Base-by-base conservation (phyloP, 2,113 vertebrate genomes). In the Poeciliopsis turrubarensis region DNA sequence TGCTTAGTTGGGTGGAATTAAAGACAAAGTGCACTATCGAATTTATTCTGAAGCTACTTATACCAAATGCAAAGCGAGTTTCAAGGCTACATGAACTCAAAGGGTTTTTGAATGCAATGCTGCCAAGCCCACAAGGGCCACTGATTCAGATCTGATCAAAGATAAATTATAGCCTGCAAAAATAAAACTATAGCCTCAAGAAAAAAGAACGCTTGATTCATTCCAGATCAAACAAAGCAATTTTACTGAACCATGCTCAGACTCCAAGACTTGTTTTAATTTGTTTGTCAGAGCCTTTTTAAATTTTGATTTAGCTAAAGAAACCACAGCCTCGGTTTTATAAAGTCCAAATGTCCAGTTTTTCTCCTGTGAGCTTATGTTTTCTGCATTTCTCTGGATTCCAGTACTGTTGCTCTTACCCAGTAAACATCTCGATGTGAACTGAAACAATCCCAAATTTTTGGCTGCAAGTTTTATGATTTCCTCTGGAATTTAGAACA, bases 141-240 rank as follows among this genome's bases (percentile, higher is more conserved):
- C 64, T 39, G 65, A 70, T 73, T 87, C 66, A 80, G 60, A 83
- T 75, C 73, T 70, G 68, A 87, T 85, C 30, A 88, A 81, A 85
- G 26, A 82, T 85, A 54, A 80, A 72, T 74, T 77, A 65, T 51
- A 73, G 73, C 73, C 63, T 64, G 29, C 51, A 7, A 74, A 86
- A 89, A 84, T 75, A 85, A 78, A 84, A 80, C 63, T 26, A 0
- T 19, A 29, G 68, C 26, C 57, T 69, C 10, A 63, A 79, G 77
- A 70, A 68, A 72, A 77, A 8, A 3, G 29, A 75, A 80, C 65
- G 22, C 2, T 54, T 65, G 70, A 17, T 80, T 60, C 65, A 73
- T 81, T 32, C 51, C 64, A 77, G 37, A 66, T 71, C 27, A 22
- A 54, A 10, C 41, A 70, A 66, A 87, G 60, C 51, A 11, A 1